phyloP scores from a whole-genome alignment of 2,113 vertebrate genomes.

The Arvicanthis niloticus region DNA sequence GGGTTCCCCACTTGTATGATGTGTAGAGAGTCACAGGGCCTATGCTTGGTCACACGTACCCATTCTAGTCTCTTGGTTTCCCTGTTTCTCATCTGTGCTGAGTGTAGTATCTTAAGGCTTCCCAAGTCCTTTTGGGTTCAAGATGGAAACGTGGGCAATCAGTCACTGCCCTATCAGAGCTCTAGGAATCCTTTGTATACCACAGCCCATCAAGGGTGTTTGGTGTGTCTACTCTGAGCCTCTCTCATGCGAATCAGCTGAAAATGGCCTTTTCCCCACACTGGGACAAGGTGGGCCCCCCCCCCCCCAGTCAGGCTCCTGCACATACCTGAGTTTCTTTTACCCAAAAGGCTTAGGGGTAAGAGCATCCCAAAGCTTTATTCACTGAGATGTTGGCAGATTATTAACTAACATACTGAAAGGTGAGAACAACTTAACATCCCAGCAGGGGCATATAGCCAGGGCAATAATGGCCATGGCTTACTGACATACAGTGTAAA shows the following conservation, averaged over 20 bases:
- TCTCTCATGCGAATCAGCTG: neutral
- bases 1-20: no score
- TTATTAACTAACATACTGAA: neutral
- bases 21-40: neutral
- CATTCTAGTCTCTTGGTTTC: neutral
- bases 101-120: neutral
- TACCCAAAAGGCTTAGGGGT: neutral
- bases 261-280: neutral
- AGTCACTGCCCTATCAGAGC: neutral
- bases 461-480: neutral
- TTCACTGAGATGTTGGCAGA: slow-evolving; percentile 8
- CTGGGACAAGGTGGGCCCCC: neutral
- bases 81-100: neutral
- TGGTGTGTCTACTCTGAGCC: neutral
- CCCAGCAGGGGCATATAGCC: neutral
- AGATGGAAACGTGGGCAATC: neutral
- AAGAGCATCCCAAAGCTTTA: neutral
- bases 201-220: neutral
- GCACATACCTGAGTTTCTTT: neutral
- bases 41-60: no score
- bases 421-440: neutral
- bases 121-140: neutral
- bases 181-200: neutral
- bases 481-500: neutral
- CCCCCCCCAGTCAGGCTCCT: neutral